These are phyloP conservation scores for Acleris literana DNA, from an alignment of 2,888 invertebrate genomes.

Conservation along the genomic window DNA sequence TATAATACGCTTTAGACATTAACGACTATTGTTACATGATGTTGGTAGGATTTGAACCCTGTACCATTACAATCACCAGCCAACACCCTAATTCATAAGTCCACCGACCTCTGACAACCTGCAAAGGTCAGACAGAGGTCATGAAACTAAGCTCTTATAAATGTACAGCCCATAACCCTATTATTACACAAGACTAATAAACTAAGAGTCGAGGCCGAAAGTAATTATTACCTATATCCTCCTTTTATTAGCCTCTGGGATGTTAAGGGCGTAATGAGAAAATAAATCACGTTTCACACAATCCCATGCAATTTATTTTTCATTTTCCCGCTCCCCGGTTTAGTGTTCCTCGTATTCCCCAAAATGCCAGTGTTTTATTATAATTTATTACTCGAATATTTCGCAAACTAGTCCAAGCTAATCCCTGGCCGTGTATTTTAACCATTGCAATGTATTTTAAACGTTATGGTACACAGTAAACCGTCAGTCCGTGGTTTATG, in stretches of 20 bases:
- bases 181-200: constrained; percentile 17
- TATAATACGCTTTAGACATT: no score
- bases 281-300: constrained; percentile 32
- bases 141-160: no score
- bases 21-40: no score
- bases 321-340: constrained; percentile 23
- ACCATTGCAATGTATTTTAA: constrained; percentile 3
- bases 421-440: constrained; percentile 7
- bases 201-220: constrained; percentile 15
- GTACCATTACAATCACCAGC: no score
- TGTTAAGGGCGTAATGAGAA: constrained; percentile 17
- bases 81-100: no score
- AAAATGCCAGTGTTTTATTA: constrained; percentile 24
- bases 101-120: no score
- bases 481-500: background rate
- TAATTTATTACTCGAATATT: constrained; percentile 29
- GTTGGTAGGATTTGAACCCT: no score
- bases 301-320: constrained; percentile 25
- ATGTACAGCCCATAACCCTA: background rate
- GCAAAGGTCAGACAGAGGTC: no score
- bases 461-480: constrained; percentile 1
- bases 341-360: constrained; percentile 20
- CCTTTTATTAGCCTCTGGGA: constrained; percentile 11
- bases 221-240: constrained; percentile 24
- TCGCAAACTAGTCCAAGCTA: constrained; percentile 3